A percentile compares a stretch with the other conserved stretches of the same genome.
phyloP scores from a whole-genome alignment of 2,888 invertebrate genomes.

The Acanthoscelides obtectus region DNA sequence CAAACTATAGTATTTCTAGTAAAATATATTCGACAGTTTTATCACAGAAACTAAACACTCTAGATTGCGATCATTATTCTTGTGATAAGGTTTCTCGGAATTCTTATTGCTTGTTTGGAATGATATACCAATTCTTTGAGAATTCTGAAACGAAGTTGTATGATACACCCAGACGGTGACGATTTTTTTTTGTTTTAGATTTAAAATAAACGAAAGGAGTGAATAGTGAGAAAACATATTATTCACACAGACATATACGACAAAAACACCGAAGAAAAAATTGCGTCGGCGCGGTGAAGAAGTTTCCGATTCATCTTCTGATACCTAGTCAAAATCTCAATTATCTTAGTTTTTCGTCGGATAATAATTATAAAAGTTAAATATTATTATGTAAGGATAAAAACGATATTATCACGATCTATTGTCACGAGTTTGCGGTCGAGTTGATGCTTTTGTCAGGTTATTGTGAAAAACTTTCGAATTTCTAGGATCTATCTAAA shows the following conservation, averaged over 20 bases:
- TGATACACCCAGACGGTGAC: neutral
- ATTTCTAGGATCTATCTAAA: too few species aligned
- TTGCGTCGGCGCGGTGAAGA: slow-evolving; percentile 20
- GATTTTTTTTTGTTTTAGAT: slow-evolving; percentile 17
- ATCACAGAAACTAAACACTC: too few species aligned
- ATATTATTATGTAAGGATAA: slow-evolving; percentile 17
- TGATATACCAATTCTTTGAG: too few species aligned
- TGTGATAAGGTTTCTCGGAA: too few species aligned
- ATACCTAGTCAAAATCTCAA: slow-evolving; percentile 21
- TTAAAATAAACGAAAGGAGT: slow-evolving; percentile 20
- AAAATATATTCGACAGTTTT: too few species aligned
- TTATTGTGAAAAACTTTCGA: neutral
- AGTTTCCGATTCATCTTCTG: slow-evolving; percentile 15
- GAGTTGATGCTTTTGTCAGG: neutral
- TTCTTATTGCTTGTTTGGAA: too few species aligned
- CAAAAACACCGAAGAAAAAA: slow-evolving; percentile 24
- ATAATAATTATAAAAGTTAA: slow-evolving; percentile 10
- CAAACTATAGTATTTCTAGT: too few species aligned
- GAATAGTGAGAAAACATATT: slow-evolving; percentile 13
- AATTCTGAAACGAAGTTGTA: too few species aligned
- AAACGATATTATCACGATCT: slow-evolving; percentile 10
- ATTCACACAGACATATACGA: slow-evolving; percentile 22
- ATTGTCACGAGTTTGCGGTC: neutral
- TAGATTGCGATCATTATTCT: too few species aligned
- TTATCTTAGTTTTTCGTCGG: slow-evolving; percentile 16